A percentile compares a stretch with the other conserved stretches of the same genome.
Evolutionary conservation across 64 coral and sea anemone genomes (phyloP).

Genomic region (Montipora cactus): DNA sequence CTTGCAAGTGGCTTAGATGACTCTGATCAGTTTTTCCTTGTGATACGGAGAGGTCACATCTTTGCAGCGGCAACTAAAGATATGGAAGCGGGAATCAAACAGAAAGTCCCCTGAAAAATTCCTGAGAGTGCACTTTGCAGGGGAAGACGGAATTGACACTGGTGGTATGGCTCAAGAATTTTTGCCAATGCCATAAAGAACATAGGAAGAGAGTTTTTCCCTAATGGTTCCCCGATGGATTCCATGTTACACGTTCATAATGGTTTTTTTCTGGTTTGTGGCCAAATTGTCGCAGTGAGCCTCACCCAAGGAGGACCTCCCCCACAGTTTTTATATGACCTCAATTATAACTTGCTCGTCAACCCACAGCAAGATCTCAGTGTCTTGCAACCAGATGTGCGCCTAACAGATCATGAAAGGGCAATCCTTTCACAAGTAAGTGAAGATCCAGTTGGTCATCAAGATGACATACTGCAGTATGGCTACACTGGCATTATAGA

Average conservation of each 20-base stretch:
- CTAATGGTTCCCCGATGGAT: constrained; percentile 65
- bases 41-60: background rate
- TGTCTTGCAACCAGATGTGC: constrained; percentile 19
- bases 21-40: constrained; percentile 13
- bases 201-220: constrained; percentile 72
- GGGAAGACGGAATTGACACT: constrained; percentile 81
- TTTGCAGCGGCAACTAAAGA: background rate
- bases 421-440: background rate
- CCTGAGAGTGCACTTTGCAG: constrained; percentile 74
- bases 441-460: constrained; percentile 20
- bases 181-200: constrained; percentile 61
- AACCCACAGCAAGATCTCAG: constrained; percentile 27
- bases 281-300: constrained; percentile 71
- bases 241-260: constrained; percentile 35
- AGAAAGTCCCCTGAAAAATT: constrained; percentile 11
- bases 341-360: constrained; percentile 42
- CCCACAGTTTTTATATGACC: constrained; percentile 40
- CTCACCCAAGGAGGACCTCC: constrained; percentile 67
- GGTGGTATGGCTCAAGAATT: constrained; percentile 87
- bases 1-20: constrained; percentile 1
- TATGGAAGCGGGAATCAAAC: background rate
- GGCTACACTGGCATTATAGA: constrained; percentile 64
- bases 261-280: constrained; percentile 63
- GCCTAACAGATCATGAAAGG: constrained; percentile 11
- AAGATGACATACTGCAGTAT: constrained; percentile 48